phyloP scores from a whole-genome alignment of 1,140 invertebrate genomes.

The Drosophila quadrilineata region DNA sequence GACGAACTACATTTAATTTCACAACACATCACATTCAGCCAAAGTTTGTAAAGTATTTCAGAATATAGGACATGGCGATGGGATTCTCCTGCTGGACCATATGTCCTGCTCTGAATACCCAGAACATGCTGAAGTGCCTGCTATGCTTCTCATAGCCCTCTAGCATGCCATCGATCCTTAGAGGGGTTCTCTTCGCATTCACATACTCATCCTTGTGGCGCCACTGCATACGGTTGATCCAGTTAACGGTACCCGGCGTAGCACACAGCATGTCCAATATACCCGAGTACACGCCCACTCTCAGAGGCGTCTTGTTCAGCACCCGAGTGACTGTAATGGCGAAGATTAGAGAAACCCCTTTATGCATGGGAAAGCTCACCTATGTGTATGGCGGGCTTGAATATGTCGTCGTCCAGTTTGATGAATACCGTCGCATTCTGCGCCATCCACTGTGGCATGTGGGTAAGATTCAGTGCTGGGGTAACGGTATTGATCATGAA shows the following conservation, averaged over 20 bases:
- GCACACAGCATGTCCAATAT: conserved; percentile 88
- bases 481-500: conserved; percentile 89
- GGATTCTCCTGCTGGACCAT: conserved; percentile 82
- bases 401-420: conserved; percentile 87
- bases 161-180: conserved; percentile 83
- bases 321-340: conserved; percentile 85
- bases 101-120: conserved; percentile 86
- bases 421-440: conserved; percentile 85
- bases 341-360: too few relatives aligned
- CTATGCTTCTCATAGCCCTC: conserved; percentile 86
- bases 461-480: conserved; percentile 84
- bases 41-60: conserved; percentile 56
- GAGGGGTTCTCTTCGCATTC: conserved; percentile 81
- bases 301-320: conserved; percentile 85
- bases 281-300: conserved; percentile 72
- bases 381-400: conserved; percentile 90
- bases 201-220: conserved; percentile 83
- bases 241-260: conserved; percentile 86
- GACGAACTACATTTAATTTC: not conserved
- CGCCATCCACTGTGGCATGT: conserved; percentile 84
- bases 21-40: conserved; percentile 21
- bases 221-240: conserved; percentile 88
- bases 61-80: conserved; percentile 63
- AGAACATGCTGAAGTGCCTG: conserved; percentile 87
- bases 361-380: conserved; percentile 81